phyloP scores from a whole-genome alignment of 64 coral and sea anemone species.

The Montipora cactus region DNA sequence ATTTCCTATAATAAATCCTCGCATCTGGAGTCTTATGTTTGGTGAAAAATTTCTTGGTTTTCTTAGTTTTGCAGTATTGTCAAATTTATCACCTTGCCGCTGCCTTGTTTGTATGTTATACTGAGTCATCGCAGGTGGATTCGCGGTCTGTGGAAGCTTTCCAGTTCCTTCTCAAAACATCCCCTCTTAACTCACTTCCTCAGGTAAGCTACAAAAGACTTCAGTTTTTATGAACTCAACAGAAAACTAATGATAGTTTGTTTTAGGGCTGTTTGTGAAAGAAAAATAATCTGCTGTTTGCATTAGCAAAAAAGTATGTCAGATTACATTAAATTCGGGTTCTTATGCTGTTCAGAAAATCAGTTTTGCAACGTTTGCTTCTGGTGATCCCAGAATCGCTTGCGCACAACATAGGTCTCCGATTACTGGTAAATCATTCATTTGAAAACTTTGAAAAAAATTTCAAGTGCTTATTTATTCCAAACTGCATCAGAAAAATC shows the following conservation, averaged over 20 bases:
- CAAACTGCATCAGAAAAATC: too few relatives aligned
- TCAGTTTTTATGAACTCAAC: neutral
- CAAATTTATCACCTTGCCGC: constrained; percentile 75
- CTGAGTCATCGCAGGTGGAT: constrained; percentile 74
- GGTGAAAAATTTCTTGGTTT: neutral
- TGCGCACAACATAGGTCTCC: too few relatives aligned
- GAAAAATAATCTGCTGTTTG: too few relatives aligned
- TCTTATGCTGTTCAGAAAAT: too few relatives aligned
- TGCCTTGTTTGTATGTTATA: constrained; percentile 84
- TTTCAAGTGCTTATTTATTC: too few relatives aligned
- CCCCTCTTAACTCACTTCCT: neutral
- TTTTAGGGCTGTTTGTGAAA: too few relatives aligned
- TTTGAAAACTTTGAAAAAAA: too few relatives aligned
- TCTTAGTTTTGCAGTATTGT: constrained; percentile 78
- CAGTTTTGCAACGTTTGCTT: too few relatives aligned
- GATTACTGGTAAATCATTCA: too few relatives aligned
- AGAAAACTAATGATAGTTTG: neutral
- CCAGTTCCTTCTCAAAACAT: constrained; percentile 41
- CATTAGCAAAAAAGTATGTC: too few relatives aligned
- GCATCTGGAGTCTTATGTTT: neutral
- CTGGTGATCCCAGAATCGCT: too few relatives aligned
- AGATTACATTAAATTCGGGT: too few relatives aligned
- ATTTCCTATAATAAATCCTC: neutral
- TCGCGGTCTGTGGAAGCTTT: constrained; percentile 82
- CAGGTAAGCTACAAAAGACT: neutral